Base-by-base conservation (phyloP, 2,888 invertebrate genomes). In the Euplexia lucipara region DNA sequence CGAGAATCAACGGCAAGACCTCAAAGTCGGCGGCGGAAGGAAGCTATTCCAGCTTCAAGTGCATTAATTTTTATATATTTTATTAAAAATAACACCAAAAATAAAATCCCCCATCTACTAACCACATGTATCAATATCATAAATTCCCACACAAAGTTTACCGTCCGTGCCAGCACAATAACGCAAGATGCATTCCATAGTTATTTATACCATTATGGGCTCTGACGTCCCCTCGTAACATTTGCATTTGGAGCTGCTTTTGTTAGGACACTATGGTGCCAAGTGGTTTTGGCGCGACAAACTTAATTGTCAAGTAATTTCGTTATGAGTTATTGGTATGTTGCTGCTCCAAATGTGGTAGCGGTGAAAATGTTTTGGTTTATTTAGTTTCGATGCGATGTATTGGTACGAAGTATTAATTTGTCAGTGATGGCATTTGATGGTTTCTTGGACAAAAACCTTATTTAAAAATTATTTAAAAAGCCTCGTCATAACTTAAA, bases 201-300 rank as follows among this genome's bases (percentile, higher is more conserved):
- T 79, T 75, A 81, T 81, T 79, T 78, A 81, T 60, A 39, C 53
- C 58, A 78, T 71, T 71, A 78, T 63, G 75, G 78, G 14, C 62
- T 47, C 68, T 84, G 84, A 86, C 81, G 87, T 90, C 84, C 12
- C 41, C 75, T 75, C 70, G 88, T 91, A 87, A 90, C 86, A 92
- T 92, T 92, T 91, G 91, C 92, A 92, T 92, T 86, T 67, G 53
- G 56, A 61, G 75, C 78, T 70, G 71, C 71, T 78, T 78, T 81
- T 78, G 81, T 63, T 51, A 49, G 61, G 78, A 81, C 83, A 83
- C 63, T 54, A 71, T 75, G 68, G 74, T 88, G 90, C 89, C 90
- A 90, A 90, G 88, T 86, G 85, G 86, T 83, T 86, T 82, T 83
- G 86, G 85, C 86, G 82, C 78, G 72, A 75, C 80, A 60, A 58